Percentiles rank a stretch among this genome's conserved stretches.
phyloP scores from a whole-genome alignment of 2,113 vertebrate genomes.

The Syngnathoides biaculeatus region DNA sequence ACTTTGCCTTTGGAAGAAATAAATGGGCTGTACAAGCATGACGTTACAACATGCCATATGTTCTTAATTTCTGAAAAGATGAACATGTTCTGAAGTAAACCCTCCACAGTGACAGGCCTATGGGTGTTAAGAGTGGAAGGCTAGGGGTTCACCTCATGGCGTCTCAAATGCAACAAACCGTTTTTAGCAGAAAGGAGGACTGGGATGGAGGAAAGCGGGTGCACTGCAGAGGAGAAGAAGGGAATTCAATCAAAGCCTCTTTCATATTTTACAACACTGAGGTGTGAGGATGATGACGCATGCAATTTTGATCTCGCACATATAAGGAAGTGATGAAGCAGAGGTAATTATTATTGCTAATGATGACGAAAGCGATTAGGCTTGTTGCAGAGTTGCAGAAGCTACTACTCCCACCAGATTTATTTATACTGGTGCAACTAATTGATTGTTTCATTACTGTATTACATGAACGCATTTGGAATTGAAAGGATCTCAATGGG shows the following conservation, averaged over 20 bases:
- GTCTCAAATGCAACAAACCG: slow-evolving; percentile 10
- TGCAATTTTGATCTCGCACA: neutral
- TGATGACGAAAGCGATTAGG: neutral
- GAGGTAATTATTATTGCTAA: slow-evolving; percentile 2
- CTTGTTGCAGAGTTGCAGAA: neutral
- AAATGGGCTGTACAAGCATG: neutral
- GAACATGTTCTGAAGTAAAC: slow-evolving; percentile 8
- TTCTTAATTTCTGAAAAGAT: slow-evolving; percentile 2
- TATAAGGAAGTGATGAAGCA: neutral
- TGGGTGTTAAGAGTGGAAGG: neutral
- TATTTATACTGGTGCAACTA: neutral
- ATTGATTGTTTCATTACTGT: neutral
- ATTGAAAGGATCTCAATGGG: slow-evolving; percentile 9
- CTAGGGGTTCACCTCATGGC: slow-evolving; percentile 14
- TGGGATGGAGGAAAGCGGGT: slow-evolving; percentile 24
- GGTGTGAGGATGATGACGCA: slow-evolving; percentile 3
- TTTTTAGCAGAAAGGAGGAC: slow-evolving; percentile 18
- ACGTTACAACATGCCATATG: neutral
- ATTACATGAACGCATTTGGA: neutral
- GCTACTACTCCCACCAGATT: neutral
- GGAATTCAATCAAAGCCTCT: slow-evolving; percentile 9
- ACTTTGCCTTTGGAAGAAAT: too few relatives aligned
- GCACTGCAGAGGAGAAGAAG: neutral
- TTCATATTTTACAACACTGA: slow-evolving; percentile 25
- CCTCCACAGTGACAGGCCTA: neutral